Evolutionary conservation across 2,888 invertebrate genomes (phyloP).

Genomic region (Trachelus tabidus): DNA sequence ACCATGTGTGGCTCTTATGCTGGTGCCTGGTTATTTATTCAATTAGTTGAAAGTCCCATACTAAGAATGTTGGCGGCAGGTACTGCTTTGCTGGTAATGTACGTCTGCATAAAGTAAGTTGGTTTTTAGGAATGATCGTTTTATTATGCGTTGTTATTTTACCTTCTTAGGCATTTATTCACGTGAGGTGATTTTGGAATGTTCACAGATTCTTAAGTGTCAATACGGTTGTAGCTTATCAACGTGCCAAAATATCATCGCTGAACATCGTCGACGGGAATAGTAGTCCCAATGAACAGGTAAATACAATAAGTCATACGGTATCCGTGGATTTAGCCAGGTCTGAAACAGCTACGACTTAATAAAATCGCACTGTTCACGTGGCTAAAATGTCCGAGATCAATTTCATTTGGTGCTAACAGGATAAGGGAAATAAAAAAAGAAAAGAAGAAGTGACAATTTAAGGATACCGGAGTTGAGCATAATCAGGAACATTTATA

Average conservation of each 20-base stretch:
- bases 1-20: constrained; percentile 82
- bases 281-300: constrained; percentile 56
- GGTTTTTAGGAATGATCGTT: constrained; percentile 2
- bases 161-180: background rate
- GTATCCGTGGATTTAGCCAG: constrained; percentile 66
- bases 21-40: constrained; percentile 83
- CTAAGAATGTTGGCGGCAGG: constrained; percentile 85
- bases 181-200: background rate
- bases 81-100: constrained; percentile 83
- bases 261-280: constrained; percentile 76
- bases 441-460: background rate
- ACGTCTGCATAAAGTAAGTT: constrained; percentile 83
- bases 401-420: constrained; percentile 11
- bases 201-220: constrained; percentile 82
- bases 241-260: constrained; percentile 89
- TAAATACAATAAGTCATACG: constrained; percentile 70
- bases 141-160: background rate
- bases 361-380: background rate
- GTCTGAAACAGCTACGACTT: constrained; percentile 42
- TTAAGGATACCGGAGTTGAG: background rate
- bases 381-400: background rate
- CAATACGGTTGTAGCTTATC: constrained; percentile 90
- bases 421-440: background rate
- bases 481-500: background rate
- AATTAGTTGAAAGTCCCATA: constrained; percentile 81